Percentiles rank a stretch among this genome's conserved stretches.
phyloP scores from a whole-genome alignment of 2,888 invertebrate genomes.

The Caenorhabditis sp. region DNA sequence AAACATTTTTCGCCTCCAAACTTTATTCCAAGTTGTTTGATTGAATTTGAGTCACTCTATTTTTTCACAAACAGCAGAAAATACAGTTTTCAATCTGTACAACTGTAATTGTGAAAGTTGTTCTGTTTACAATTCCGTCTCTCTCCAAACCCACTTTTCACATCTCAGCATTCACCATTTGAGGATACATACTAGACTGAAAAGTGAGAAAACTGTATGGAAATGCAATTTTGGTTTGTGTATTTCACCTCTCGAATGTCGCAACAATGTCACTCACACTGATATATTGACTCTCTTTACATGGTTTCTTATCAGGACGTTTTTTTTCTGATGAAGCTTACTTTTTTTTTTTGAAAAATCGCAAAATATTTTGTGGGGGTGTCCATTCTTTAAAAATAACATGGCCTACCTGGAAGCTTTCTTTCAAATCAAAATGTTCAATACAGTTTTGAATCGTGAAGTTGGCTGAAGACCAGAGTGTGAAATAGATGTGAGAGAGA shows the following conservation, averaged over 20 bases:
- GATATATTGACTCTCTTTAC: conserved; percentile 51
- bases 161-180: background rate
- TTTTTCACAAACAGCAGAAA: background rate
- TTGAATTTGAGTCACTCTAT: background rate
- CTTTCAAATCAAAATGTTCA: conserved; percentile 29
- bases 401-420: too few relatives aligned
- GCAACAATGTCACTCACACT: conserved; percentile 36
- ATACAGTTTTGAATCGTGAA: conserved; percentile 8
- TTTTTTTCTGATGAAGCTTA: conserved; percentile 7
- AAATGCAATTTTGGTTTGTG: background rate
- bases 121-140: background rate
- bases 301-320: conserved; percentile 35
- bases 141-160: background rate
- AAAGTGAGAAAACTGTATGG: conserved; percentile 22
- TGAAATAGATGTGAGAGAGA: conserved; percentile 24
- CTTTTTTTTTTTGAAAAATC: background rate
- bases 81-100: background rate
- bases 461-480: conserved; percentile 14
- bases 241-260: conserved; percentile 11
- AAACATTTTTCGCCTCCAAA: background rate
- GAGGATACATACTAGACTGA: background rate
- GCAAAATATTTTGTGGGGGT: background rate
- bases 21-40: too few relatives aligned
- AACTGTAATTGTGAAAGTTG: too few relatives aligned
- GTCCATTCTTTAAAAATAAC: too few relatives aligned